phyloP scores from a whole-genome alignment of 2,113 vertebrate genomes.

The Casuarius casuarius region DNA sequence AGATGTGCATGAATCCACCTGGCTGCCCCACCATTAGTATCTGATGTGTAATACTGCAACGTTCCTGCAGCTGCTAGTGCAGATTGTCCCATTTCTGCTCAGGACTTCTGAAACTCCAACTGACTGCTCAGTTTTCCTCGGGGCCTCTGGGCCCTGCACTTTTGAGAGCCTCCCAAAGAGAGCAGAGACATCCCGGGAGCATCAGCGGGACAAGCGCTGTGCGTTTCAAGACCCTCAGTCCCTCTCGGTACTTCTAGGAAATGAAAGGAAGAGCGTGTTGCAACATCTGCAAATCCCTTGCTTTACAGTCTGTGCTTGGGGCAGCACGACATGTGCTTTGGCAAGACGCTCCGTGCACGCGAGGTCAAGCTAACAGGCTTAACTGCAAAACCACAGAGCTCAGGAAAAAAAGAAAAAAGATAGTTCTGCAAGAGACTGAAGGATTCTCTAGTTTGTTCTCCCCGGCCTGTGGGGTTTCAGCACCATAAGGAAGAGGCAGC shows the following conservation, averaged over 20 bases:
- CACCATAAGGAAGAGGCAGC: not conserved
- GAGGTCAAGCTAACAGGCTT: constrained; percentile 25
- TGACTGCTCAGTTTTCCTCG: not conserved
- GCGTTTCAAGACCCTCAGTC: not conserved
- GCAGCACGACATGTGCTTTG: constrained; percentile 68
- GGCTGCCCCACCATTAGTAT: not conserved
- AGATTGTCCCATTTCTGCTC: not conserved
- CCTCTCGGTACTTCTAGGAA: constrained; percentile 42
- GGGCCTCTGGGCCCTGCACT: not conserved
- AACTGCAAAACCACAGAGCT: constrained; percentile 57
- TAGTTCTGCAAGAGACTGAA: not conserved
- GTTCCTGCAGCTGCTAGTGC: not conserved
- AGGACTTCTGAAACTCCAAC: not conserved
- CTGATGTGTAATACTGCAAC: not conserved
- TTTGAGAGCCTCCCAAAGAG: not conserved
- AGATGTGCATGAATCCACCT: not conserved
- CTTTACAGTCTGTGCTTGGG: constrained; percentile 35
- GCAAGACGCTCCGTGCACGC: constrained; percentile 39
- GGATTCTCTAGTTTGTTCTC: not conserved
- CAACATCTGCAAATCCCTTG: constrained; percentile 58
- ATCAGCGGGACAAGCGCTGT: not conserved
- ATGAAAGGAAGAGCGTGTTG: constrained; percentile 40
- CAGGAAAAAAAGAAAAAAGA: not conserved
- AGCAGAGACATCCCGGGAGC: not conserved
- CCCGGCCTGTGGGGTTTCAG: not conserved